Base-by-base conservation (phyloP, 2,113 vertebrate species). In the Mustelus asterias region DNA sequence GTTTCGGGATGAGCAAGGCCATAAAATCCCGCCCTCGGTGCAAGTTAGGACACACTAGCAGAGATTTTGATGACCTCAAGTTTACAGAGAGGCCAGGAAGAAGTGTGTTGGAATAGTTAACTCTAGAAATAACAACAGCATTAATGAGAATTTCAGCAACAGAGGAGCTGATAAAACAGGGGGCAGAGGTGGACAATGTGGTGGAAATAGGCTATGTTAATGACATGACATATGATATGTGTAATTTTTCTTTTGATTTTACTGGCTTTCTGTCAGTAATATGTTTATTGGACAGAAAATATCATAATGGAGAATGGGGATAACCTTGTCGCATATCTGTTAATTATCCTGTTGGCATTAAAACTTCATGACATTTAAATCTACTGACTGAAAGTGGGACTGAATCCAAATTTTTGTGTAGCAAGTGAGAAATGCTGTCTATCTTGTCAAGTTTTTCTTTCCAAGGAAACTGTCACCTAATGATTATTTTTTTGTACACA, bases 311-410 rank as follows among this genome's bases (percentile, higher is more conserved):
- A 18, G 60, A 72, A 69, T 20, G 3, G 33, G 4, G 67, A 33
- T 72, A 95, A 95, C 94, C 93, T 95, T 95, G 94, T 33, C 69
- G 54, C 16, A 4, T 76, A 95, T 95, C 67, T 72, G 93, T 72
- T 72, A 95, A 72, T 72, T 95, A 72, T 95, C 67, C 72, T 48
- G 22, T 72, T 72, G 22, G 37, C 69, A 72, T 3, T 48, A 54
- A 95, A 72, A 54, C 67, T 95, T 72, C 37, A 95, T 54, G 69
- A 95, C 44, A 33, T 95, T 95, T 26, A 95, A 54, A 95, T 70
- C 22, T 48, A 44, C 41, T 48, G 69, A 95, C 67, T 54, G 13
- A 95, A 95, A 72, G 93, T 72, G 67, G 93, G 67, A 95, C 24
- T 33, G 67, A 72, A 48, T 95, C 37, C 93, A 95, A 72, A 7